Evolutionary conservation across 1,140 invertebrate genomes (phyloP).

Genomic region (Euglossa dilemma): DNA sequence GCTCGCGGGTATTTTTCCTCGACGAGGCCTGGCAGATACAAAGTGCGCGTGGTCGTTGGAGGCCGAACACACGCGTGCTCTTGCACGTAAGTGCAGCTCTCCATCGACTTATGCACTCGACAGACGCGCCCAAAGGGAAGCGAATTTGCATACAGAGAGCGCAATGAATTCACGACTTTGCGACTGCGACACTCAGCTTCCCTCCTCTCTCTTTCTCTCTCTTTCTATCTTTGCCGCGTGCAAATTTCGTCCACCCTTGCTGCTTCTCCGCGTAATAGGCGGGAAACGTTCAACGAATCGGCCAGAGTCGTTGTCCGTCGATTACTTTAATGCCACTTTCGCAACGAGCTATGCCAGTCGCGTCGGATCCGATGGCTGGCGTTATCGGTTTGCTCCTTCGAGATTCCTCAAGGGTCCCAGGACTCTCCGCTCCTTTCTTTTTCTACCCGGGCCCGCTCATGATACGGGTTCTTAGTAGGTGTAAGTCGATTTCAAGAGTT

Average conservation of each 20-base stretch:
- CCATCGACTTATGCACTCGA: constrained; percentile 46
- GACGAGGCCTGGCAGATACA: constrained; percentile 5
- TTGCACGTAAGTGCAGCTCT: constrained; percentile 10
- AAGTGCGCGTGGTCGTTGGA: constrained; percentile 1
- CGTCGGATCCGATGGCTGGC: not conserved
- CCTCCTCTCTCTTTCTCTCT: not conserved
- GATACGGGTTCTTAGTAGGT: not conserved
- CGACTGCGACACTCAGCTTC: constrained; percentile 32
- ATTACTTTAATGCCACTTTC: not conserved
- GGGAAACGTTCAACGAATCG: not conserved
- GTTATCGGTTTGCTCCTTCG: not conserved
- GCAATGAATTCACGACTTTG: constrained; percentile 63
- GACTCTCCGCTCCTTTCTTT: too few relatives aligned
- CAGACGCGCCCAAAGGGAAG: constrained; percentile 46
- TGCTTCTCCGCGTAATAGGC: not conserved
- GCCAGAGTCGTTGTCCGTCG: not conserved
- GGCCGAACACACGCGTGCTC: constrained; percentile 8
- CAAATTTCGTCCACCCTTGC: constrained; percentile 18
- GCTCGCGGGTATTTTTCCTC: not conserved
- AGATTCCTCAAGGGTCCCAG: too few relatives aligned
- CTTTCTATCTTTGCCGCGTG: too few relatives aligned
- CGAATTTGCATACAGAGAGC: constrained; percentile 62
- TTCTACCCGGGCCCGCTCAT: too few relatives aligned
- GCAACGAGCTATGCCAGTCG: not conserved
- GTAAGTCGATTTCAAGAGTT: constrained; percentile 5